Evolutionary conservation across 2,888 invertebrate genomes (phyloP).

Genomic region (Hecatera dysodea): DNA sequence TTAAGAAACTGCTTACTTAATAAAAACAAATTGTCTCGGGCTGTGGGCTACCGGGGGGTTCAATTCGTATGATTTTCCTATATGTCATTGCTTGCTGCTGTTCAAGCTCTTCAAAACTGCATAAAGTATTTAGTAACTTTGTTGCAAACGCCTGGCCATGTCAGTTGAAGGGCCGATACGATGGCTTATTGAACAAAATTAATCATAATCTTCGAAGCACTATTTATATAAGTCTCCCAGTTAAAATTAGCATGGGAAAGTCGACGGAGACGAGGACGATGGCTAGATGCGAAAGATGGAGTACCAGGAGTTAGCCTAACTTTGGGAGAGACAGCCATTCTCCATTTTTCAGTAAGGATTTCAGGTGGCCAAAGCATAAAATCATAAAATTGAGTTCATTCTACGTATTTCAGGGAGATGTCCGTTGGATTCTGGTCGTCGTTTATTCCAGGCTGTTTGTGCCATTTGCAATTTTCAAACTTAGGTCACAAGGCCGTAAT

Average conservation of each 20-base stretch:
- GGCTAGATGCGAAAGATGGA: neutral
- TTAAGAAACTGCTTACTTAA: neutral
- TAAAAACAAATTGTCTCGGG: neutral
- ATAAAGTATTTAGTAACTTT: neutral
- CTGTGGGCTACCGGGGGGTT: neutral
- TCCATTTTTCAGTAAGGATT: too few relatives aligned
- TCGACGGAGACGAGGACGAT: neutral
- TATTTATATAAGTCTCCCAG: neutral
- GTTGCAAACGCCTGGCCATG: neutral
- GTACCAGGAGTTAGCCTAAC: neutral
- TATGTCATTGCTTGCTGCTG: too few relatives aligned
- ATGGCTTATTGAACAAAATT: too few relatives aligned
- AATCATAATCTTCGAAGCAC: too few relatives aligned
- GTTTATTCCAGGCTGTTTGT: too few relatives aligned
- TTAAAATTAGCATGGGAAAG: neutral
- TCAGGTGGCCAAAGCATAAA: too few relatives aligned
- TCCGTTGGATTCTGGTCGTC: neutral
- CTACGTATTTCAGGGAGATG: too few relatives aligned
- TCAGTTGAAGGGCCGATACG: neutral
- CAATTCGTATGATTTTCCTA: neutral
- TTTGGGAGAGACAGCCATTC: neutral
- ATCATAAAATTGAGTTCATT: neutral
- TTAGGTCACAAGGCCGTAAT: too few relatives aligned
- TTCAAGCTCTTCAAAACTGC: too few relatives aligned
- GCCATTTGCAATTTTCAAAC: too few relatives aligned